phyloP scores from a whole-genome alignment of 2,113 vertebrate genomes.

The Acrocephalus arundinaceus region DNA sequence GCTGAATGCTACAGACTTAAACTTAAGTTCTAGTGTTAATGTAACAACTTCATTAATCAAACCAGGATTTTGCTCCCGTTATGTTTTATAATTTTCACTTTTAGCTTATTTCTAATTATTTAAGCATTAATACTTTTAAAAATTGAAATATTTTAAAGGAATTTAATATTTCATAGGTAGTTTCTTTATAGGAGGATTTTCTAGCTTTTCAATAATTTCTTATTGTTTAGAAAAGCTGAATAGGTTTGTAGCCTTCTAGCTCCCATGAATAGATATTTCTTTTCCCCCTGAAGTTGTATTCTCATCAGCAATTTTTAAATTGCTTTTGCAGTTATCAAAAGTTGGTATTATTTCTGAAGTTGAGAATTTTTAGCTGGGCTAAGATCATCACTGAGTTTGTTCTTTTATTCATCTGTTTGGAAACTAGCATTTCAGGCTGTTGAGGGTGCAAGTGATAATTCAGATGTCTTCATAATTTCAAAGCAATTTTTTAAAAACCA shows the following conservation, averaged over 20 bases:
- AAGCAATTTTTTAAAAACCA: neutral
- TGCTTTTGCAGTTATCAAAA: constrained; percentile 7
- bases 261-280: neutral
- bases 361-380: neutral
- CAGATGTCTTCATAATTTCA: neutral
- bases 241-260: neutral
- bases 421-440: neutral
- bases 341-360: neutral
- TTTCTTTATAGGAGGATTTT: neutral
- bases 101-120: neutral
- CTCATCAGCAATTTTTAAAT: neutral
- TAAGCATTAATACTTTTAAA: neutral
- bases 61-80: neutral
- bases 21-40: neutral
- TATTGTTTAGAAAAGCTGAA: constrained; percentile 15
- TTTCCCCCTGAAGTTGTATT: neutral
- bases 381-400: neutral
- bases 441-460: neutral
- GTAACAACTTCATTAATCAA: neutral
- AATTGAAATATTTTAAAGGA: neutral
- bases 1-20: neutral
- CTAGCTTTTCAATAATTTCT: neutral
- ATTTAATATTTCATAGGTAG: neutral
- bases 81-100: neutral
- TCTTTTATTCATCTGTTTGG: neutral